Conservation (phyloP, 2,113 vertebrate genomes). For the Vidua chalybeata region DNA sequence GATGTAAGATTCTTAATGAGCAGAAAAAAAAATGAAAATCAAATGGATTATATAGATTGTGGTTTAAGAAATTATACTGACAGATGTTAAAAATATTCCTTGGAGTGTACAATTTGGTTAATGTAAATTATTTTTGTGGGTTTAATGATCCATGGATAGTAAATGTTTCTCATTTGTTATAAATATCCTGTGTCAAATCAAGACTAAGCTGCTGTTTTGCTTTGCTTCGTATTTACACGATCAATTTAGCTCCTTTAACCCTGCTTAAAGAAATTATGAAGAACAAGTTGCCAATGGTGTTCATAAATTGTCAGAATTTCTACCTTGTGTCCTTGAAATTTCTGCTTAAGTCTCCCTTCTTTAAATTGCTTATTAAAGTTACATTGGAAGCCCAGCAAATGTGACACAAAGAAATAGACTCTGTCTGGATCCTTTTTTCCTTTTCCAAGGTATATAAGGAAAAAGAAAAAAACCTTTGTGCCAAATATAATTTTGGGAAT, state of each 20-base stretch:
- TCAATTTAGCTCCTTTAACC: constrained; percentile 50
- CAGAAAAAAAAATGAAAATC: neutral
- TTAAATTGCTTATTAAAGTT: constrained; percentile 52
- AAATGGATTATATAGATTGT: constrained; percentile 1
- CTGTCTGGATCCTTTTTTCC: neutral
- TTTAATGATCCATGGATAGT: constrained; percentile 38
- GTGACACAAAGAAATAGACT: neutral
- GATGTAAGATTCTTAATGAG: neutral
- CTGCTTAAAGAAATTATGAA: constrained; percentile 44
- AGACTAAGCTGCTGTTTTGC: constrained; percentile 57
- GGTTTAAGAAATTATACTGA: constrained; percentile 17
- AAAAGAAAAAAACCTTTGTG: neutral
- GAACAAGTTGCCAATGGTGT: constrained; percentile 30
- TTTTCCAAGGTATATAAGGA: neutral
- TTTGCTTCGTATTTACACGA: constrained; percentile 43
- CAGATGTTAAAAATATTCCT: constrained; percentile 1
- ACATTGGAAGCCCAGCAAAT: neutral
- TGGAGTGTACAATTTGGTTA: constrained; percentile 41
- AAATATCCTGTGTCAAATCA: constrained; percentile 42
- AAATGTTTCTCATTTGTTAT: constrained; percentile 46
- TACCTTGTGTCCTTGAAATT: constrained; percentile 33
- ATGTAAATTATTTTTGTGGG: constrained; percentile 41
- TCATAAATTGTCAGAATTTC: constrained; percentile 55
- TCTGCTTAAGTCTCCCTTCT: constrained; percentile 38
- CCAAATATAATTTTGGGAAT: neutral